Evolutionary conservation across 2,888 invertebrate genomes (phyloP).

Genomic region (Drosophila mettleri): DNA sequence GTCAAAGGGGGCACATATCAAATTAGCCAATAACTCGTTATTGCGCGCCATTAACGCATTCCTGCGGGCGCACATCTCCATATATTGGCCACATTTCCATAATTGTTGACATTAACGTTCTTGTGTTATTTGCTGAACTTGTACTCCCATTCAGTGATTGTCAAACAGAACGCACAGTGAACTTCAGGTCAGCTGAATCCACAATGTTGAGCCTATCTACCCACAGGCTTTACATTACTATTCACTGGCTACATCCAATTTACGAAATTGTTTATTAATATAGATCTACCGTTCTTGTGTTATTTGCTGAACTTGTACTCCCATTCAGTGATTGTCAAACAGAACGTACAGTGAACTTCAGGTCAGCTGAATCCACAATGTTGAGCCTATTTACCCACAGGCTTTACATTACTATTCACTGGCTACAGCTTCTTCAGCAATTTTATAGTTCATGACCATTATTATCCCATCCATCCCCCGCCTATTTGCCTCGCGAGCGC

Average conservation of each 20-base stretch:
- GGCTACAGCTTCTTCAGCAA: slow-evolving; percentile 19
- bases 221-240: slow-evolving; percentile 38
- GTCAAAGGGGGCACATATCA: slow-evolving; percentile 83
- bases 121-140: slow-evolving; percentile 83
- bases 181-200: slow-evolving; percentile 34
- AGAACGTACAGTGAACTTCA: slow-evolving; percentile 77
- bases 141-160: slow-evolving; percentile 61
- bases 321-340: slow-evolving; percentile 80
- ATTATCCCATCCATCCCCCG: slow-evolving; percentile 47
- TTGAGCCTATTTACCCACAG: slow-evolving; percentile 19
- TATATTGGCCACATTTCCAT: slow-evolving; percentile 73
- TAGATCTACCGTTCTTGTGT: slow-evolving; percentile 80
- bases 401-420: slow-evolving; percentile 33
- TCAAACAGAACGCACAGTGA: slow-evolving; percentile 84
- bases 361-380: slow-evolving; percentile 40
- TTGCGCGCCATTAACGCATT: slow-evolving; percentile 62
- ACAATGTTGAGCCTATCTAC: slow-evolving; percentile 35
- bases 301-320: slow-evolving; percentile 72
- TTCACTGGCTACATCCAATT: slow-evolving; percentile 27
- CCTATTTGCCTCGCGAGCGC: slow-evolving; percentile 81
- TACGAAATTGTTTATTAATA: not conserved
- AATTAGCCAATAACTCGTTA: slow-evolving; percentile 79
- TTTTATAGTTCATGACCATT: not conserved
- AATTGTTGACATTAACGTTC: slow-evolving; percentile 58
- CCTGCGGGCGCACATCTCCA: slow-evolving; percentile 77